Conservation (phyloP, 2,888 invertebrate species). For the Eupithecia vulgata region DNA sequence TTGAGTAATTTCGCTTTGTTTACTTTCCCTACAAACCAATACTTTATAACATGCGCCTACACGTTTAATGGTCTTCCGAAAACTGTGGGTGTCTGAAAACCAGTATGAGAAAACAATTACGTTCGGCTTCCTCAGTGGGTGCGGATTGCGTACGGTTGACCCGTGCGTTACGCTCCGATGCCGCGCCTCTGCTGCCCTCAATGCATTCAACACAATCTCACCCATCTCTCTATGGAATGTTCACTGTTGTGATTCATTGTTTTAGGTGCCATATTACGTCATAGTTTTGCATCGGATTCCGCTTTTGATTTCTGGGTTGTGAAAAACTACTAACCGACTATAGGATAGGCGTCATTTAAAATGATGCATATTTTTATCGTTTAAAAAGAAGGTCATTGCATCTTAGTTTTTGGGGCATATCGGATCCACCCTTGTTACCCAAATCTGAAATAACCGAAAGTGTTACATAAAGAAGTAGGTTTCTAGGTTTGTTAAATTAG, state of each 20-base stretch:
- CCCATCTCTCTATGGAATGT: slow-evolving; percentile 31
- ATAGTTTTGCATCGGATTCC: slow-evolving; percentile 4
- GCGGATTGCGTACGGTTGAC: slow-evolving; percentile 44
- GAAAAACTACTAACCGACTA: not conserved
- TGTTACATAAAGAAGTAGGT: not conserved
- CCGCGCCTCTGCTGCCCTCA: slow-evolving; percentile 37
- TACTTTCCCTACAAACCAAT: not conserved
- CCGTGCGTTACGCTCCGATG: slow-evolving; percentile 44
- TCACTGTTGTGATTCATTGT: slow-evolving; percentile 27
- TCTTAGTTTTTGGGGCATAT: slow-evolving; percentile 1
- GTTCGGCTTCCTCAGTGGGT: slow-evolving; percentile 34
- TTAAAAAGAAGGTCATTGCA: not conserved
- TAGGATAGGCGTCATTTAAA: not conserved
- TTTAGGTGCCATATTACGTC: slow-evolving; percentile 19
- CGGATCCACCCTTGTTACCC: not conserved
- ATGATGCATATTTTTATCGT: not conserved
- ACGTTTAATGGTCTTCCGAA: not conserved
- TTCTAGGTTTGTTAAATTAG: not conserved
- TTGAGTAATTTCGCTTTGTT: not conserved
- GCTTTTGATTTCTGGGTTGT: not conserved
- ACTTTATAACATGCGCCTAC: not conserved
- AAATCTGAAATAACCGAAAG: not conserved
- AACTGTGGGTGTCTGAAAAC: not conserved
- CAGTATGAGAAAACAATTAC: slow-evolving; percentile 33
- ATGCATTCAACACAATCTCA: slow-evolving; percentile 41